Conservation (phyloP, 30 jellyfish, hydroid and myxozoan genomes). For the Aurelia coerulea region DNA sequence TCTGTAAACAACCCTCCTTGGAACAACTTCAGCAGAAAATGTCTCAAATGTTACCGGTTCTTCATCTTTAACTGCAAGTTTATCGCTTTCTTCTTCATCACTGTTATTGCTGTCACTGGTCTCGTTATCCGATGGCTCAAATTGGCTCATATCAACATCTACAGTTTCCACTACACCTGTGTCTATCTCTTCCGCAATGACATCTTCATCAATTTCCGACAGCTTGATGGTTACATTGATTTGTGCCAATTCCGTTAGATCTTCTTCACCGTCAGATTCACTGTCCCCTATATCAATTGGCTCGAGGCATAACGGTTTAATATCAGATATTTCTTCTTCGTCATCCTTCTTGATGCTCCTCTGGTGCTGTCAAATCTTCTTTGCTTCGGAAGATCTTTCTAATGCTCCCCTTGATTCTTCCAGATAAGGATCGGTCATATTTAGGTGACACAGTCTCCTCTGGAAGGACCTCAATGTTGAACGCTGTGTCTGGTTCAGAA, state of each 20-base stretch:
- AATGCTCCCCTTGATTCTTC: neutral
- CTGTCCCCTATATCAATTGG: slow-evolving; percentile 1
- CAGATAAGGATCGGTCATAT: neutral
- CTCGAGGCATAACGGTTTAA: neutral
- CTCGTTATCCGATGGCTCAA: neutral
- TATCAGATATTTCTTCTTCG: slow-evolving; percentile 19
- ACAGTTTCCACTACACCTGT: neutral
- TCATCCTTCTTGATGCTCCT: neutral
- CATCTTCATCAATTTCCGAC: neutral
- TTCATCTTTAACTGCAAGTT: neutral
- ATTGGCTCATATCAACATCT: neutral
- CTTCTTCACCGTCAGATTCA: neutral
- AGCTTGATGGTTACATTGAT: neutral
- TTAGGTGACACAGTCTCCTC: slow-evolving; percentile 5
- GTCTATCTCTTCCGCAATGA: neutral
- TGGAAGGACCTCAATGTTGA: neutral
- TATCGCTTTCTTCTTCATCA: neutral
- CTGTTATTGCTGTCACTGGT: neutral
- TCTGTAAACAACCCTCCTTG: slow-evolving; percentile 31
- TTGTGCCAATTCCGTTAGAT: neutral
- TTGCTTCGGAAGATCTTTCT: neutral
- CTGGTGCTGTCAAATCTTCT: neutral
- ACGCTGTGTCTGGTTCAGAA: neutral
- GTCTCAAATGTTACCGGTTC: slow-evolving; percentile 1
- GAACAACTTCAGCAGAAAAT: neutral